phyloP scores from a whole-genome alignment of 1,140 invertebrate species.

The Drosophila mayri region DNA sequence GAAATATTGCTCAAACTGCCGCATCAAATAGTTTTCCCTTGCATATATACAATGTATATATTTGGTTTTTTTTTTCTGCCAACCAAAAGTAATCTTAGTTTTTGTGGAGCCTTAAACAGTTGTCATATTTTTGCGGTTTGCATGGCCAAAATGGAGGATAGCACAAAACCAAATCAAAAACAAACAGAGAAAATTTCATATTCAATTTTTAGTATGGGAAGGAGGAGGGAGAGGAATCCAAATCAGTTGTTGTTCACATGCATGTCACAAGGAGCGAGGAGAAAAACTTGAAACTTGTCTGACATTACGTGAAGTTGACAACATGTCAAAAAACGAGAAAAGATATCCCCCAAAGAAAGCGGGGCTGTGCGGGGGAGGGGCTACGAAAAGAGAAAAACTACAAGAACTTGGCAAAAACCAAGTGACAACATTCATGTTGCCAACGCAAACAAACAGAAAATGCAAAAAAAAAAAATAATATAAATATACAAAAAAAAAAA shows the following conservation, averaged over 20 bases:
- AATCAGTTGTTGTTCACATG: constrained; percentile 51
- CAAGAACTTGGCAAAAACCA: constrained; percentile 66
- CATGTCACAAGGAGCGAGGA: constrained; percentile 56
- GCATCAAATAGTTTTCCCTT: not conserved
- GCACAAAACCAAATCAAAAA: constrained; percentile 43
- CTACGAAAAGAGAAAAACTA: constrained; percentile 30
- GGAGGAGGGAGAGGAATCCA: not conserved
- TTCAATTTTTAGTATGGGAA: not conserved
- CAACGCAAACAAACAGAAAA: constrained; percentile 73
- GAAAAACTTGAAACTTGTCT: constrained; percentile 76
- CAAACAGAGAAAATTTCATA: constrained; percentile 4
- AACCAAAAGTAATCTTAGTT: constrained; percentile 12
- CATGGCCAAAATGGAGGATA: constrained; percentile 8
- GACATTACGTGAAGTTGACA: constrained; percentile 81
- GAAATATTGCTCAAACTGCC: no score
- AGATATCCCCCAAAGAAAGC: constrained; percentile 68
- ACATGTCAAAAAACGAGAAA: constrained; percentile 79
- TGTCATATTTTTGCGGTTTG: constrained; percentile 17
- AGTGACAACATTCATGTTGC: constrained; percentile 80
- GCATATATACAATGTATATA: not conserved
- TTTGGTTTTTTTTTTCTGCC: not conserved
- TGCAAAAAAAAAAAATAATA: constrained; percentile 18
- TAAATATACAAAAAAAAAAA: not conserved
- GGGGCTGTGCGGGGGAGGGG: not conserved
- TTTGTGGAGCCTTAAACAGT: constrained; percentile 1